Conservation (phyloP, 2,113 vertebrate genomes). For the Forbesichthys agassizii region DNA sequence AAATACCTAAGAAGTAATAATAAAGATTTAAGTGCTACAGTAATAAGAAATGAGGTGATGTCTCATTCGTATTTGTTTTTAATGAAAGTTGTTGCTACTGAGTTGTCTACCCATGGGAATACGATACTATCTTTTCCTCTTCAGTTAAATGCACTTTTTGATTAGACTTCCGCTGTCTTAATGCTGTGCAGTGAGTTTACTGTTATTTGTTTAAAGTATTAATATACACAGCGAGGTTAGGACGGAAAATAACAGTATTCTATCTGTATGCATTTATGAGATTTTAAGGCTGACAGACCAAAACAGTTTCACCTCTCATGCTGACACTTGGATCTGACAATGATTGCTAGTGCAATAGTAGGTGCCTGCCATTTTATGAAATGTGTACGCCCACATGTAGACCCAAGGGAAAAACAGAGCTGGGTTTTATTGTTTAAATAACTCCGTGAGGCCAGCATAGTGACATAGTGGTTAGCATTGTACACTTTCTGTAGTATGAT, state of each 20-base stretch:
- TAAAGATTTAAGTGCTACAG: too few species aligned
- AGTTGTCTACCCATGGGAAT: neutral
- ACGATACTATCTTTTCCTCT: conserved; percentile 10
- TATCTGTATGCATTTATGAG: conserved; percentile 4
- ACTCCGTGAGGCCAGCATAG: neutral
- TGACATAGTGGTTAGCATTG: too few species aligned
- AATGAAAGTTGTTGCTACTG: neutral
- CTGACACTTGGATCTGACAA: conserved; percentile 22
- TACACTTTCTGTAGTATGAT: too few species aligned
- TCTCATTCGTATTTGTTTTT: too few species aligned
- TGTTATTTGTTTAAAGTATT: conserved; percentile 13
- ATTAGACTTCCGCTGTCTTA: neutral
- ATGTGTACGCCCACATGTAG: conserved; percentile 36
- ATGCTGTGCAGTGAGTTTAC: conserved; percentile 4
- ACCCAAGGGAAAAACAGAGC: conserved; percentile 14
- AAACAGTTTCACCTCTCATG: conserved; percentile 23
- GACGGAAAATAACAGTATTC: conserved; percentile 18
- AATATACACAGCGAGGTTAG: conserved; percentile 6
- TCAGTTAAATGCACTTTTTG: conserved; percentile 20
- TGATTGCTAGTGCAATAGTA: conserved; percentile 33
- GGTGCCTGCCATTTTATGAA: conserved; percentile 41
- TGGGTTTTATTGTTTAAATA: conserved; percentile 34
- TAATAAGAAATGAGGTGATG: too few species aligned
- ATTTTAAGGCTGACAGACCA: conserved; percentile 33
- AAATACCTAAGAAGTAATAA: too few species aligned